Base-by-base conservation (phyloP, 2,797 vertebrate genomes). In the Eurystomus glaucurus region DNA sequence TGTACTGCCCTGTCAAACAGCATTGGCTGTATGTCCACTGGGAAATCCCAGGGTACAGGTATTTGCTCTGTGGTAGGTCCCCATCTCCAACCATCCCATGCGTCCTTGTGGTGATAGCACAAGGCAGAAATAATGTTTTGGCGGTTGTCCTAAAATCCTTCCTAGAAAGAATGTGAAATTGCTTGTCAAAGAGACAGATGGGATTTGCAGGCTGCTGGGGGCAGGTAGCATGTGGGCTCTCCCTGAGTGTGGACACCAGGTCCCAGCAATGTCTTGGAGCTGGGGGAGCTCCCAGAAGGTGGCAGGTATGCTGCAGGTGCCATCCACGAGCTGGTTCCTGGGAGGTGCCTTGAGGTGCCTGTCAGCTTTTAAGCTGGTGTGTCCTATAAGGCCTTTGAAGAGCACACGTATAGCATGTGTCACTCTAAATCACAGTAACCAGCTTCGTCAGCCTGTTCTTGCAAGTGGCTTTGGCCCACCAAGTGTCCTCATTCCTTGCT, bases 81-180 rank as follows among this genome's bases (percentile, higher is more conserved):
- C 28, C n/a, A 25, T 86, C 58, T 62, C 58, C 26, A n/a, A 72
- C 76, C 43, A 35, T 64, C 31, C 69, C 76, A 2, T 0, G 5
- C 55, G 74, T 35, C 75, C 55, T 58, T 29, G 39, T 57, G 62
- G 51, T 41, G 46, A 74, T 48, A 72, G 79, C 18, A 17, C 0
- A 1, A 79, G 90, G 43, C 88, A 88, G 58, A n/a, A 86, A 39
- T 69, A 65, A 43, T 39, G 23, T 61, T 84, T 82, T 93, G 93
- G 93, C 90, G 35, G 37, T 54, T 31, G 33, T 94, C 85, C 85
- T 87, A 29, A 84, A 96, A 69, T 57, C 61, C 51, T 94, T 95
- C 93, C 92, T 96, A 81, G 96, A 94, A 93, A 86, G 85, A 95
- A 72, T 45, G 20, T 66, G 90, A 51, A 84, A 58, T 61, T 1